Evolutionary conservation across 2,888 invertebrate species (phyloP).

Genomic region (Erynnis tages): DNA sequence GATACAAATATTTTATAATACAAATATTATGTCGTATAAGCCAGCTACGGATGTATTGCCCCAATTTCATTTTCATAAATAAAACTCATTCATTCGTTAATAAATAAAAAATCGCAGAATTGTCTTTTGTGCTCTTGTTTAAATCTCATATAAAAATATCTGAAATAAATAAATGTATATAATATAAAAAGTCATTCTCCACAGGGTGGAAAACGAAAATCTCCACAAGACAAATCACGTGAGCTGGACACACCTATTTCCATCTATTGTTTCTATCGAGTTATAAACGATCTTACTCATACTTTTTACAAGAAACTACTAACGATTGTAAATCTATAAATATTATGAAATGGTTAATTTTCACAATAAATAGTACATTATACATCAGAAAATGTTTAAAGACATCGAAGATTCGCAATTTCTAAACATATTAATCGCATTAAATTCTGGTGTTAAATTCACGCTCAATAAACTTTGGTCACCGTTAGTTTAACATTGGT

Average conservation of each 20-base stretch:
- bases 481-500: slow-evolving; percentile 61
- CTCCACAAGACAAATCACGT: slow-evolving; percentile 45
- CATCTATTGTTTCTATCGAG: slow-evolving; percentile 40
- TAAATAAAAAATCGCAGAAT: slow-evolving; percentile 64
- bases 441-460: slow-evolving; percentile 58
- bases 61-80: slow-evolving; percentile 56
- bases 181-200: slow-evolving; percentile 50
- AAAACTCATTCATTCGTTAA: slow-evolving; percentile 53
- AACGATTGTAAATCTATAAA: slow-evolving; percentile 74
- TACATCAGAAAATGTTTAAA: slow-evolving; percentile 63
- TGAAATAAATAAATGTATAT: slow-evolving; percentile 68
- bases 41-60: slow-evolving; percentile 52
- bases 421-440: slow-evolving; percentile 34
- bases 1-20: slow-evolving; percentile 32
- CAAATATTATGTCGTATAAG: slow-evolving; percentile 32
- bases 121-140: slow-evolving; percentile 74
- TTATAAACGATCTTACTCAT: slow-evolving; percentile 43
- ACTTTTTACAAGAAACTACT: slow-evolving; percentile 73
- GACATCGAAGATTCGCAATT: slow-evolving; percentile 49
- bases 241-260: slow-evolving; percentile 46
- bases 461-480: slow-evolving; percentile 71
- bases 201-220: slow-evolving; percentile 48
- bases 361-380: slow-evolving; percentile 74
- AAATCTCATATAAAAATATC: slow-evolving; percentile 53
- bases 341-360: slow-evolving; percentile 69